phyloP scores from a whole-genome alignment of 2,888 invertebrate genomes.

The Caenorhabditis angaria region DNA sequence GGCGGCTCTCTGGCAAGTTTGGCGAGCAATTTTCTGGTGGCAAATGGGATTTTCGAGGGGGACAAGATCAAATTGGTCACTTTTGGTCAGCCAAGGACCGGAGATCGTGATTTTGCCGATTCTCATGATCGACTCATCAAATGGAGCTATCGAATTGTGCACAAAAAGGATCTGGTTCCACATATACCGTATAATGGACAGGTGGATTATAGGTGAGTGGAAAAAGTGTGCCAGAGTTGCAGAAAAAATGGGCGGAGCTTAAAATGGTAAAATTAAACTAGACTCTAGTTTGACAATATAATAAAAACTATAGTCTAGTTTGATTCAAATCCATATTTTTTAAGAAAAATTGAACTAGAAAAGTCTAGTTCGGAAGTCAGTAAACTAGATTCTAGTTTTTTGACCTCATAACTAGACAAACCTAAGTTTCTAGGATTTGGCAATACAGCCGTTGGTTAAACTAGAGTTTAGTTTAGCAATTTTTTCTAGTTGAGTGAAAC shows the following conservation, averaged over 20 bases:
- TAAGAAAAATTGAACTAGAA: too few relatives aligned
- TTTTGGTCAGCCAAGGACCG: constrained; percentile 57
- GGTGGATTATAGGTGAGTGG: constrained; percentile 35
- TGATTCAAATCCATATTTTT: too few relatives aligned
- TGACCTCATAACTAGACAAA: too few relatives aligned
- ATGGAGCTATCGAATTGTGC: constrained; percentile 46
- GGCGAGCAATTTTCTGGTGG: constrained; percentile 44
- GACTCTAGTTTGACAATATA: constrained; percentile 46
- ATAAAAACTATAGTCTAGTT: too few relatives aligned
- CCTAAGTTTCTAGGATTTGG: too few relatives aligned
- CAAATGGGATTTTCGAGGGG: constrained; percentile 26
- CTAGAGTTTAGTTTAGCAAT: too few relatives aligned
- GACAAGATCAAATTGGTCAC: constrained; percentile 46
- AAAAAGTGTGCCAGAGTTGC: too few relatives aligned
- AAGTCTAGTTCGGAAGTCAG: too few relatives aligned
- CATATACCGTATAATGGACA: constrained; percentile 49
- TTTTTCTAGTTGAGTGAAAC: too few relatives aligned
- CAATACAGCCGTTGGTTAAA: too few relatives aligned
- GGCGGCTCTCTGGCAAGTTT: constrained; percentile 56
- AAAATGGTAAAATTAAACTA: constrained; percentile 34
- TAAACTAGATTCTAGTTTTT: too few relatives aligned
- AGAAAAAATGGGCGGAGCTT: too few relatives aligned
- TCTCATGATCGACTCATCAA: constrained; percentile 46
- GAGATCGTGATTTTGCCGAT: constrained; percentile 45
- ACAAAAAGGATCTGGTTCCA: constrained; percentile 47